Evolutionary conservation across 2,797 vertebrate genomes (phyloP).

Genomic region (Simalia tracyae): DNA sequence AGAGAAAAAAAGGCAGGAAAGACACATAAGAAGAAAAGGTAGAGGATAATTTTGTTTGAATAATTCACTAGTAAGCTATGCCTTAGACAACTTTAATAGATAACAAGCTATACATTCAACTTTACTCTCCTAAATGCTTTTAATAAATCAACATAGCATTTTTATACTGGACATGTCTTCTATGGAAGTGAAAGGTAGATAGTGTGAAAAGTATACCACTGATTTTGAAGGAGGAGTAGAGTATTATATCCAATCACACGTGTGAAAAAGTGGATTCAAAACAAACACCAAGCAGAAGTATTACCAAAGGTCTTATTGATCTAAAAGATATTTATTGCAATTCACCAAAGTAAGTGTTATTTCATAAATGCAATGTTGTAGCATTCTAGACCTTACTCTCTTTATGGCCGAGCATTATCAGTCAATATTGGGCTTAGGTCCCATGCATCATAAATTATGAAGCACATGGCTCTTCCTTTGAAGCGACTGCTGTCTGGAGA

Average conservation of each 20-base stretch:
- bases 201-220: neutral
- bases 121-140: neutral
- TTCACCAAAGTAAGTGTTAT: neutral
- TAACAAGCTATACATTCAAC: too few relatives aligned
- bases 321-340: neutral
- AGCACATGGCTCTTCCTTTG: neutral
- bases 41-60: too few relatives aligned
- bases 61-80: too few relatives aligned
- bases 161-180: neutral
- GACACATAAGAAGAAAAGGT: too few relatives aligned
- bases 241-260: neutral
- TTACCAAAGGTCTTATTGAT: neutral
- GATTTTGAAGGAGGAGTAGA: too few relatives aligned
- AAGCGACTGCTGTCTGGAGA: neutral
- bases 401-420: neutral
- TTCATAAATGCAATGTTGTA: neutral
- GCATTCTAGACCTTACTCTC: neutral
- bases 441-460: neutral
- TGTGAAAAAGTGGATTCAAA: neutral
- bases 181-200: accelerated
- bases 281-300: neutral
- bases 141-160: conserved; percentile 19
- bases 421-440: too few relatives aligned
- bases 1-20: too few relatives aligned
- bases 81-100: too few relatives aligned